Evolutionary conservation across 2,797 vertebrate species (phyloP), one percentile per base, ranked within the genome.

Genomic region (Gymnocypris eckloni): DNA sequence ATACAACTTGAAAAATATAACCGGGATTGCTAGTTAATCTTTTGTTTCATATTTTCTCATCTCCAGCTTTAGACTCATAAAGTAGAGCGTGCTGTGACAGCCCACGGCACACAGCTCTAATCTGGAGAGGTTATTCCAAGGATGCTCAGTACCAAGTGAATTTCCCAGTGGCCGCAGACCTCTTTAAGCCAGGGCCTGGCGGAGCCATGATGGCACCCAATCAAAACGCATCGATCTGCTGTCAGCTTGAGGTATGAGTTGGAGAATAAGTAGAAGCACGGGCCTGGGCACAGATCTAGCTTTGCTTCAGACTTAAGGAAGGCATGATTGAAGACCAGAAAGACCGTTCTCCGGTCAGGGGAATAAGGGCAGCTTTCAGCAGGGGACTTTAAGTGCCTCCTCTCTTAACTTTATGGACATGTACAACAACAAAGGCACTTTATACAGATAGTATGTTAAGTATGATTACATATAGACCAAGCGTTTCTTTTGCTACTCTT

Each of bases 151-250:
- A 73, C 28, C 50, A 83, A 71, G 56, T 50, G n/a, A 78, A 84
- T 78, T 87, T 87, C 86, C 86, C 79, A 69, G 50, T 59, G 84
- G 81, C 70, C 43, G 28, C 75, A 52, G 77, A 82, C 72, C 81
- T 84, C 81, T 90, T 87, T 84, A 87, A 88, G 69, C 84, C 84
- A 2, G 72, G 81, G 67, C 73, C 73, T 88, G 89, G 79, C 48
- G 69, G 86, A 81, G 81, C 56, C 59, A 67, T 85, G 85, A 88
- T 82, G 70, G 80, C 83, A 82, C 56, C 85, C 79, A 88, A 87
- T 85, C 87, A 86, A 88, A 88, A 87, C 48, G 5, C 80, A 90
- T 88, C 66, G 84, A 90, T 89, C 87, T 43, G 52, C 87, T 76
- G 86, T 89, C 87, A 82, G 54, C 82, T 54, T 81, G 72, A 87